Conservation (phyloP, 2,888 invertebrate species). For the Hetaerina titia region DNA sequence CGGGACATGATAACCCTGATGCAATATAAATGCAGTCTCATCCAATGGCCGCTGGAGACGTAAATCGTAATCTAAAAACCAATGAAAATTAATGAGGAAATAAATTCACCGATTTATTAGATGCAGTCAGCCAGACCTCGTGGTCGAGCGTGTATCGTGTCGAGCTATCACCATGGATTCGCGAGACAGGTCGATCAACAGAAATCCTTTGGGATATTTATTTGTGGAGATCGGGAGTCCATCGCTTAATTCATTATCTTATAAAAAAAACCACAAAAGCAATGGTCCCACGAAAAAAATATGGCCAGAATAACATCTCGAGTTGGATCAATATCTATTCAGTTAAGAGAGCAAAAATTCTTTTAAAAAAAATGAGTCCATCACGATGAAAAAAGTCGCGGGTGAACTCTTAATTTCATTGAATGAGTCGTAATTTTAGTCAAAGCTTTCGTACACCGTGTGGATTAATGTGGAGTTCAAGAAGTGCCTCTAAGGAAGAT, state of each 20-base stretch:
- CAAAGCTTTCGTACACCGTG: too few relatives aligned
- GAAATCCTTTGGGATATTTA: neutral
- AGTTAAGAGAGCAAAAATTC: neutral
- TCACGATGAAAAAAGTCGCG: neutral
- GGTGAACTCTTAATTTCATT: too few relatives aligned
- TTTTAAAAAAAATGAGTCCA: neutral
- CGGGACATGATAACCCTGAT: neutral
- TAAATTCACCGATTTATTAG: neutral
- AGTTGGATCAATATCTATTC: neutral
- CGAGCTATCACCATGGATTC: neutral
- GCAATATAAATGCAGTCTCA: neutral
- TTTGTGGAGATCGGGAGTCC: neutral
- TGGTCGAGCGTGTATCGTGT: neutral
- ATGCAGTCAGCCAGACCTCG: neutral
- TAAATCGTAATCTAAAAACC: neutral
- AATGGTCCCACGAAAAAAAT: neutral
- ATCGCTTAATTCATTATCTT: neutral
- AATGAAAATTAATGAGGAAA: neutral
- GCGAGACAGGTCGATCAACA: neutral
- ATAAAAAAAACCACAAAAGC: neutral
- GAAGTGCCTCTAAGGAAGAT: neutral
- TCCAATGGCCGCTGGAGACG: neutral
- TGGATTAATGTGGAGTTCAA: neutral
- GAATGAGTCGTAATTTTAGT: too few relatives aligned
- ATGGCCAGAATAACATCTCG: neutral